These are phyloP conservation scores for Hippocampus kuda DNA, from an alignment of 2,797 vertebrate species.

Conservation along the genomic window DNA sequence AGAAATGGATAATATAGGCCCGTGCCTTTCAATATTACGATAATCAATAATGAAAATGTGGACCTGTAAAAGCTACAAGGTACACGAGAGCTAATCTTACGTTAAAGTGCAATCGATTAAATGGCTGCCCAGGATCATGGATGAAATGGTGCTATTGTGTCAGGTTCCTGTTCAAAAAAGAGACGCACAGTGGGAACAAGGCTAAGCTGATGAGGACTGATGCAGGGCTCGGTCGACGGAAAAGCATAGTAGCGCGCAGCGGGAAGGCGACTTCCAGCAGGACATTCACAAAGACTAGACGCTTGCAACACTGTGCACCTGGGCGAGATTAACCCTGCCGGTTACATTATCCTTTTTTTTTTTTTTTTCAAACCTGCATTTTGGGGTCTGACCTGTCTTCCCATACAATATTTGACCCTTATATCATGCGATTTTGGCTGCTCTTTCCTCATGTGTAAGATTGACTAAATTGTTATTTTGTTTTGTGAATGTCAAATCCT, in stretches of 20 bases:
- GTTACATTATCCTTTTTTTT: neutral
- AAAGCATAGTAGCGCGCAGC: neutral
- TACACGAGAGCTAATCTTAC: neutral
- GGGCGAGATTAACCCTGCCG: neutral
- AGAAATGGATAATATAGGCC: neutral
- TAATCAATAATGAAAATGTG: neutral
- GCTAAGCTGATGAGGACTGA: neutral
- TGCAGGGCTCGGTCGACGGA: neutral
- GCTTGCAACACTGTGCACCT: neutral
- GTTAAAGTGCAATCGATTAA: neutral
- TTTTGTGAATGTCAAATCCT: neutral
- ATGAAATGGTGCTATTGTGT: neutral
- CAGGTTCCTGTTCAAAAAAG: neutral
- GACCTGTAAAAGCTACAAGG: neutral
- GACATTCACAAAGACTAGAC: neutral
- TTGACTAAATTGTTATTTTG: neutral
- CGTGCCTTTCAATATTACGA: neutral
- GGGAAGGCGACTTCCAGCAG: conserved; percentile 4
- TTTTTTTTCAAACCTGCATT: neutral
- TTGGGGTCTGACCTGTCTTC: neutral
- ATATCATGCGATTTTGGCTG: neutral
- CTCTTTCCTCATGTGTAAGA: neutral
- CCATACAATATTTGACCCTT: neutral
- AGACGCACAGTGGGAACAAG: conserved; percentile 2
- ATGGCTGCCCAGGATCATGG: neutral